Conservation (phyloP, 92 coral and sea anemone species). For the Plumapathes pennacea region DNA sequence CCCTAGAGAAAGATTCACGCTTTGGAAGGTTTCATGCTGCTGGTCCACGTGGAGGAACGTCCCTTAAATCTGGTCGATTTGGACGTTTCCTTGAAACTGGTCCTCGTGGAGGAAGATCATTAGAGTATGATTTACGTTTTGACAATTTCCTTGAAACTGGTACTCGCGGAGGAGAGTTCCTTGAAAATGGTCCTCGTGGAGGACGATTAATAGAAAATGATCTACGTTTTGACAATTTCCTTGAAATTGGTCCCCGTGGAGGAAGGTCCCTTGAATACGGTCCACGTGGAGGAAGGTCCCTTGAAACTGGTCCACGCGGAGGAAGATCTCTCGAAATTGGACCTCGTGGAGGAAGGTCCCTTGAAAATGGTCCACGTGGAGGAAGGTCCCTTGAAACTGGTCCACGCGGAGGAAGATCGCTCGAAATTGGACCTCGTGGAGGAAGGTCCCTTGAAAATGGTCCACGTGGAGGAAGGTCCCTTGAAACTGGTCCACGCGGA, state of each 20-base stretch:
- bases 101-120: too few relatives aligned
- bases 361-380: conserved; percentile 43
- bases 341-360: conserved; percentile 45
- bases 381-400: conserved; percentile 21
- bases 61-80: too few relatives aligned
- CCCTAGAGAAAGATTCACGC: conserved; percentile 22
- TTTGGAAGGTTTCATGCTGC: conserved; percentile 26
- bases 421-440: conserved; percentile 63
- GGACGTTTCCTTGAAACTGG: not conserved
- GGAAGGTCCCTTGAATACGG: conserved; percentile 31
- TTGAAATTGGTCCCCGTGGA: conserved; percentile 44
- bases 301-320: conserved; percentile 57
- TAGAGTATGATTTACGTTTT: not conserved
- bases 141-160: not conserved
- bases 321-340: conserved; percentile 49
- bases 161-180: too few relatives aligned
- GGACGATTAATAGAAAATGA: conserved; percentile 46
- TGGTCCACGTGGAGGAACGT: conserved; percentile 43
- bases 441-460: conserved; percentile 49
- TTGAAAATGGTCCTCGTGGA: conserved; percentile 54
- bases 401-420: conserved; percentile 18
- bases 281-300: conserved; percentile 17
- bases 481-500: conserved; percentile 64
- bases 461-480: conserved; percentile 67
- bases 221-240: conserved; percentile 48